Evolutionary conservation across 2,113 vertebrate genomes (phyloP).

Genomic region (Aleadryas rufinucha): DNA sequence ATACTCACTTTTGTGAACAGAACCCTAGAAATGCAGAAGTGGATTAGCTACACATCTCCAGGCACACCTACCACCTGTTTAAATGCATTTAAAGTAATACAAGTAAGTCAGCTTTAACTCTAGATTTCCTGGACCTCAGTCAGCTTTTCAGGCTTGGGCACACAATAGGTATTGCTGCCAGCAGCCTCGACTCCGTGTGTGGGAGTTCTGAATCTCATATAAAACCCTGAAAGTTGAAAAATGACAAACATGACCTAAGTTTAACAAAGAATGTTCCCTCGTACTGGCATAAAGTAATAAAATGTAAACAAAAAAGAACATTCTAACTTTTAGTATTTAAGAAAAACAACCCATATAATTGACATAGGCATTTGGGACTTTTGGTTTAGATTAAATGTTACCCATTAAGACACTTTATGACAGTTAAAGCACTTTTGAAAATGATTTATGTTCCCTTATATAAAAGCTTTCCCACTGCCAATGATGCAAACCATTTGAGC

Average conservation of each 20-base stretch:
- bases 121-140: background rate
- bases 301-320: background rate
- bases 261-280: background rate
- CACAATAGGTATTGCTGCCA: rapidly evolving
- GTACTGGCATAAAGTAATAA: background rate
- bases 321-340: background rate
- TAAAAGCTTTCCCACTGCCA: constrained; percentile 19
- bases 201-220: background rate
- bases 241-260: background rate
- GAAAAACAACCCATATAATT: background rate
- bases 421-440: background rate
- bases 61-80: background rate
- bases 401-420: background rate
- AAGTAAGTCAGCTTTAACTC: background rate
- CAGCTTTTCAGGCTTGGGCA: background rate
- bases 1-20: background rate
- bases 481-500: background rate
- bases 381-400: background rate
- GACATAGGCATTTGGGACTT: background rate
- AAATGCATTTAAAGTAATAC: background rate
- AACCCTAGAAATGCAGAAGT: background rate
- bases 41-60: background rate
- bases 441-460: background rate
- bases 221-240: background rate
- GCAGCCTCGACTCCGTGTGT: background rate